These are phyloP conservation scores for Limnephilus auricula DNA, from an alignment of 2,888 invertebrate species.

Conservation along the genomic window DNA sequence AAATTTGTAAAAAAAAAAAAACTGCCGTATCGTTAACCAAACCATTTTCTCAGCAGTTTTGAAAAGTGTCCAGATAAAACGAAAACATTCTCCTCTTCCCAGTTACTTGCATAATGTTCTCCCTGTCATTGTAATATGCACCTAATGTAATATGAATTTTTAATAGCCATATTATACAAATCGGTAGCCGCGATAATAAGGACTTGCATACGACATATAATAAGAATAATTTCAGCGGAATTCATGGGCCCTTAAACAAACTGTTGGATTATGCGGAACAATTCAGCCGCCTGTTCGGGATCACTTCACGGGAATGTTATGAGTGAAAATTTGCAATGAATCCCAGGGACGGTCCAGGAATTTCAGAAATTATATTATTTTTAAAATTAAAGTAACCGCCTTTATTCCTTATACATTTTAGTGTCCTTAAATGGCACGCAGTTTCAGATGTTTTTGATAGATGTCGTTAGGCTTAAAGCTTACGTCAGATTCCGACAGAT, in stretches of 20 bases:
- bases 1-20: neutral
- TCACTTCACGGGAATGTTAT: constrained; percentile 48
- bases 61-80: neutral
- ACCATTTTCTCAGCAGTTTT: neutral
- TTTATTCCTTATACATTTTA: too few relatives aligned
- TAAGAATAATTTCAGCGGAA: constrained; percentile 31
- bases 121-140: neutral
- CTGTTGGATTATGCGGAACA: constrained; percentile 59
- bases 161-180: neutral
- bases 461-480: too few relatives aligned
- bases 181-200: neutral
- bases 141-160: neutral
- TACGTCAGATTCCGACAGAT: too few relatives aligned
- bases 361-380: neutral
- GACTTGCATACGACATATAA: constrained; percentile 20
- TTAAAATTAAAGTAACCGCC: too few relatives aligned
- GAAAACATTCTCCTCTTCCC: neutral
- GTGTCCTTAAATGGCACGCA: too few relatives aligned
- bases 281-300: constrained; percentile 24
- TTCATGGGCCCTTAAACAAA: constrained; percentile 61
- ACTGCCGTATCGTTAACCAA: neutral
- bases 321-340: constrained; percentile 47
- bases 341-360: neutral
- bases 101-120: neutral
- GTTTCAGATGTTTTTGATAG: too few relatives aligned